phyloP scores from a whole-genome alignment of 2,888 invertebrate species.

The Shargacucullia verbasci region DNA sequence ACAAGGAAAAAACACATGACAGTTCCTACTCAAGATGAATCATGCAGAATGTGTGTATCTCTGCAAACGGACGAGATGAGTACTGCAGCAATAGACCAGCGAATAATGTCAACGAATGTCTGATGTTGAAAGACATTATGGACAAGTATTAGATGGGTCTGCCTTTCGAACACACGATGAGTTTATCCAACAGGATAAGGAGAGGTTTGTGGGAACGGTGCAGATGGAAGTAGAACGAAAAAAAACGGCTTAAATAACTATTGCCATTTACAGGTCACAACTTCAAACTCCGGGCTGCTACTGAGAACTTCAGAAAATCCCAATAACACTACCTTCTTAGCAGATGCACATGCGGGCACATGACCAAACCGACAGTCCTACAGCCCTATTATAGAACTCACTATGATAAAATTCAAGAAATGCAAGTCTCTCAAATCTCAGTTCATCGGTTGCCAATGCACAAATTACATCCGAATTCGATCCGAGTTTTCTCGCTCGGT shows the following conservation, averaged over 20 bases:
- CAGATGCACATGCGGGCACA: no score
- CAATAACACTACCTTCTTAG: no score
- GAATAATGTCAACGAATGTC: conserved; percentile 77
- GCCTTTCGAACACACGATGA: conserved; percentile 68
- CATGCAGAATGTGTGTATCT: conserved; percentile 76
- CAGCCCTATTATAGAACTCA: no score
- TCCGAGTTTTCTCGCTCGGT: background rate
- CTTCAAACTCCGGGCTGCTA: no score
- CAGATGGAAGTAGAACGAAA: conserved; percentile 52
- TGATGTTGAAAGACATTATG: conserved; percentile 61
- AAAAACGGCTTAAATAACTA: no score
- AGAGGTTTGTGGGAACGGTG: conserved; percentile 71
- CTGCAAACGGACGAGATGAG: conserved; percentile 72
- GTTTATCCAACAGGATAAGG: conserved; percentile 67
- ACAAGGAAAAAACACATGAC: conserved; percentile 69
- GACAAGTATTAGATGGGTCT: conserved; percentile 54
- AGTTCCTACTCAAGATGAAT: conserved; percentile 60
- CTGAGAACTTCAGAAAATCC: no score
- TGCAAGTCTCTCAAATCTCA: background rate
- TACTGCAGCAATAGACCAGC: conserved; percentile 76
- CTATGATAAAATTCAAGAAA: background rate
- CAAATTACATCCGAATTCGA: conserved; percentile 9
- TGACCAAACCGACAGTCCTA: no score
- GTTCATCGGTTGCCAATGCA: conserved; percentile 4
- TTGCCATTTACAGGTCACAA: no score